phyloP scores from a whole-genome alignment of 2,113 vertebrate species.

The Junco hyemalis region DNA sequence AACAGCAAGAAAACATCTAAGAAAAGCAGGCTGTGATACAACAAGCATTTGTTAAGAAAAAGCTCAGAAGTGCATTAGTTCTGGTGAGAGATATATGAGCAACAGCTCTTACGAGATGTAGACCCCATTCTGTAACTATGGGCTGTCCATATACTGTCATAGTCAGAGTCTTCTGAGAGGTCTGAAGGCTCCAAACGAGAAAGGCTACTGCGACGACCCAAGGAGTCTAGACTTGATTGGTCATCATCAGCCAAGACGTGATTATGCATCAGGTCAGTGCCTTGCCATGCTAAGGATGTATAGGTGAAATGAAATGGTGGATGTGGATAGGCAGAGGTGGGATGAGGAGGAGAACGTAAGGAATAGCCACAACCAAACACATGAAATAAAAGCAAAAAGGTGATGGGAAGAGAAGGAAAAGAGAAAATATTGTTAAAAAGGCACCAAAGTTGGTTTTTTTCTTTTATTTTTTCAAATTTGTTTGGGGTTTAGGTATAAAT shows the following conservation, averaged over 20 bases:
- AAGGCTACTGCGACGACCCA: slow-evolving; percentile 96
- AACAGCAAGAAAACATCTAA: slow-evolving; percentile 89
- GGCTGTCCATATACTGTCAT: slow-evolving; percentile 99
- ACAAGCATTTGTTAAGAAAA: slow-evolving; percentile 86
- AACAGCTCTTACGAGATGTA: slow-evolving; percentile 98
- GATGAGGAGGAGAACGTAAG: slow-evolving; percentile 74
- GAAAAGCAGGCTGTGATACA: slow-evolving; percentile 87
- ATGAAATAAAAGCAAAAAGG: slow-evolving; percentile 82
- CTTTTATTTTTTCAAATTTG: background rate
- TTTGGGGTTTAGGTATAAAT: slow-evolving; percentile 53
- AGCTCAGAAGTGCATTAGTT: slow-evolving; percentile 89
- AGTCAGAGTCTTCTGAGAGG: slow-evolving; percentile 99
- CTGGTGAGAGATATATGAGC: slow-evolving; percentile 98
- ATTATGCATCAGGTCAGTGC: slow-evolving; percentile 99
- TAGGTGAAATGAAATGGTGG: slow-evolving; percentile 77
- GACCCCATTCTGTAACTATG: slow-evolving; percentile 99
- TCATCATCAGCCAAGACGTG: slow-evolving; percentile 96
- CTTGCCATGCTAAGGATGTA: slow-evolving; percentile 96
- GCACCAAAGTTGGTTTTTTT: slow-evolving; percentile 57
- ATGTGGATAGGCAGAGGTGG: slow-evolving; percentile 76
- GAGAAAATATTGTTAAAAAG: slow-evolving; percentile 88
- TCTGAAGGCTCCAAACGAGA: slow-evolving; percentile 95
- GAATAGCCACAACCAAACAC: slow-evolving; percentile 82
- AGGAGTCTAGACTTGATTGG: slow-evolving; percentile 92
- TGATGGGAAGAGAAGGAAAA: slow-evolving; percentile 88